Base-by-base conservation (phyloP, 1,140 invertebrate genomes). In the Galleria mellonella region DNA sequence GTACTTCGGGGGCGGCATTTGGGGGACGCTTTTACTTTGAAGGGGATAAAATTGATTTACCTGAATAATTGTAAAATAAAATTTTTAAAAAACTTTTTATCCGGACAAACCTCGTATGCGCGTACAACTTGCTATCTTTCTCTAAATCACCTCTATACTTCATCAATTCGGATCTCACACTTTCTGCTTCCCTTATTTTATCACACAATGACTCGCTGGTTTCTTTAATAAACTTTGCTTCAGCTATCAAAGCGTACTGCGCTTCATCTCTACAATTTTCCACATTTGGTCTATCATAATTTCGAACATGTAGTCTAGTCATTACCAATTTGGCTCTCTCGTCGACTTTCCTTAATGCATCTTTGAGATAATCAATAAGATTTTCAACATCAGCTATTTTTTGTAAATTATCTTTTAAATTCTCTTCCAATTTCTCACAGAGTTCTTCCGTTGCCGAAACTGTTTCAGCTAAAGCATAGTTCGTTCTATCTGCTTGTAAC, bases 201-300 rank as follows among this genome's bases (percentile, higher is more conserved):
- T 85, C 83, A 5, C 85, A 71, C 46, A 82, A 39, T 0, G 63
- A 62, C 4, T 64, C 70, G 0, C 47, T 41, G 0, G 67, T 61
- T 42, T 85, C 82, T 29, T 69, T 72, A 6, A 77, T 57, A 14
- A 64, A 65, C 32, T 85, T 85, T 0, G 68, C 64, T 54, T 85
- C 82, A 5, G 44, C 61, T 44, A 84, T 82, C 28, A 83, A 55
- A 78, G 89, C 89, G 56, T 89, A 89, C 63, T 94, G 92, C 9
- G 91, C 83, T 14, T 78, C 69, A 69, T 94, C 93, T 31, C 91
- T 82, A 64, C 92, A 93, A 61, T 90, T 93, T 66, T 94, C 93
- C 2, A 92, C 90, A 12, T 88, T 84, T 0, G 91, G 90, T 9
- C 91, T 71, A 4, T 87, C 83, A n/a, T 86, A 78, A 30, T 89